Base-by-base conservation (phyloP, 2,113 vertebrate genomes). In the Zeus faber region DNA sequence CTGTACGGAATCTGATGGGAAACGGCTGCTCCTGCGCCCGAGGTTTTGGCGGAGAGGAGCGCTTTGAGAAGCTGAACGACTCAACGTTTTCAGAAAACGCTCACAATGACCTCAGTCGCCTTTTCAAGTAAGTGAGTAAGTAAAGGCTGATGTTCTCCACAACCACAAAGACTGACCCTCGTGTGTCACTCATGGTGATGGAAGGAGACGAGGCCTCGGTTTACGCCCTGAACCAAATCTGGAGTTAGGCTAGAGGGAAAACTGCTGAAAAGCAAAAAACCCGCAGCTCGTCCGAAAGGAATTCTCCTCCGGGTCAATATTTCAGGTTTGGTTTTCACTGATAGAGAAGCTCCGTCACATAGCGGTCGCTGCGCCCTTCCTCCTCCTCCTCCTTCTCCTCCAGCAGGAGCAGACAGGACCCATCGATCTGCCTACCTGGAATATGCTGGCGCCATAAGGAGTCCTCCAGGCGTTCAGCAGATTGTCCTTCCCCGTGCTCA, bases 371-470 rank as follows among this genome's bases (percentile, higher is more conserved):
- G 59, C 76, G 83, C 67, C 84, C 84, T 87, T 83, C 72, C 70
- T 74, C 67, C 61, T n/a, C n/a, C n/a, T n/a, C n/a, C n/a, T n/a
- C n/a, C n/a, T n/a, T n/a, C n/a, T n/a, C n/a, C n/a, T n/a, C n/a
- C 41, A 55, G 58, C 61, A 33, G 51, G 61, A 77, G 54, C 77
- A 85, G 77, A 86, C 79, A 67, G 69, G 50, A 41, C 25, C 41
- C 76, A 88, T 85, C 70, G 88, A 87, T 87, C 68, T 54, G 52
- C 46, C 72, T 85, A 99, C 97, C 95, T 98, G 97, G 91, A 98
- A 98, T 88, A 98, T 98, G 85, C 97, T 99, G 85, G 95, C 95
- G 89, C 96, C 96, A 0, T 99, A 99, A n/a, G n/a, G n/a, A n/a
- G n/a, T n/a, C n/a, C 97, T 92, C 97, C 97, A 99, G 6, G 96